A percentile compares a stretch with the other conserved stretches of the same genome.
phyloP scores from a whole-genome alignment of 2,888 invertebrate species.

The Dexiosoma caninum region DNA sequence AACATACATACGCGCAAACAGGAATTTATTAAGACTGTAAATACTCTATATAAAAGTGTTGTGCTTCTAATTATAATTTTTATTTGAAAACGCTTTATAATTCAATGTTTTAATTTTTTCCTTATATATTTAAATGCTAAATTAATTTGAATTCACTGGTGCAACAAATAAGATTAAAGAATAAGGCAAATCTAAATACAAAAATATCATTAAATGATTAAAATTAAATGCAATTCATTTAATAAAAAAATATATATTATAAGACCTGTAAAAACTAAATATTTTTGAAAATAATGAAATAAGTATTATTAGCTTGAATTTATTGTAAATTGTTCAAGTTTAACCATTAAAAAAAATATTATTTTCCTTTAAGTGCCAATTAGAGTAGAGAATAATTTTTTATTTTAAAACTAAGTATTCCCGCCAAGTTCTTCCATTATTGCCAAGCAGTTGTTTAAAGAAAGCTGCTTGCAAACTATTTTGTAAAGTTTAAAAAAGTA shows the following conservation, averaged over 20 bases:
- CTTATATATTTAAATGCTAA: not conserved
- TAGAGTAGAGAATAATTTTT: constrained; percentile 17
- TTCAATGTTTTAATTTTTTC: not conserved
- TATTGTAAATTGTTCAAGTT: not conserved
- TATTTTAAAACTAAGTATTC: not conserved
- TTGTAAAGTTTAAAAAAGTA: not conserved
- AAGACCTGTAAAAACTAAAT: constrained; percentile 1
- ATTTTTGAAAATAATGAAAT: not conserved
- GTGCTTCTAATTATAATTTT: constrained; percentile 19
- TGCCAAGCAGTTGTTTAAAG: constrained; percentile 7
- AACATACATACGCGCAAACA: not conserved
- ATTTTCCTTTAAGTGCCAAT: constrained; percentile 60
- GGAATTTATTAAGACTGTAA: constrained; percentile 54
- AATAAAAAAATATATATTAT: not conserved
- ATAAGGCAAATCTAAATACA: not conserved
- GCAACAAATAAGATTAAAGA: not conserved
- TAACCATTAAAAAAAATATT: not conserved
- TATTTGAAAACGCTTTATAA: not conserved
- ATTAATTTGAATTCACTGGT: not conserved
- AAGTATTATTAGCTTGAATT: constrained; percentile 36
- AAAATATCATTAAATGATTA: constrained; percentile 5
- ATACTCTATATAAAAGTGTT: constrained; percentile 32
- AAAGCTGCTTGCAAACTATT: constrained; percentile 4
- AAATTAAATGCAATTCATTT: too few relatives aligned
- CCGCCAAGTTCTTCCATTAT: constrained; percentile 50